A percentile compares a stretch with the other conserved stretches of the same genome.
Evolutionary conservation across 2,113 vertebrate genomes (phyloP).

Genomic region (Porphyrio hochstetteri): DNA sequence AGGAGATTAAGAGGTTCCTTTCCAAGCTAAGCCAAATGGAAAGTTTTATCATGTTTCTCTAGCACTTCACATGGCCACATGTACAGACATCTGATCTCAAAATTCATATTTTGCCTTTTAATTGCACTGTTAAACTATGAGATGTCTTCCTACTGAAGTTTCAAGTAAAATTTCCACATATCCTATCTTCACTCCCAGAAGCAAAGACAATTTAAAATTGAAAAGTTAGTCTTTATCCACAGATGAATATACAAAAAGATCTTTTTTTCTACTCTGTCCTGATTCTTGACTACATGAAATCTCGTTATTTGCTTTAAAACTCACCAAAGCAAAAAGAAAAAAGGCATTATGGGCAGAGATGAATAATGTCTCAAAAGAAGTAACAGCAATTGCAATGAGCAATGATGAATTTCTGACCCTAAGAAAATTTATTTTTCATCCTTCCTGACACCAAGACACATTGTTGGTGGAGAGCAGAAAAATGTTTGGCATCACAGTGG

Average conservation of each 20-base stretch:
- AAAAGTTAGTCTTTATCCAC: background rate
- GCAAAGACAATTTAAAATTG: background rate
- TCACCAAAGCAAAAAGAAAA: background rate
- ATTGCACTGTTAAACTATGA: background rate
- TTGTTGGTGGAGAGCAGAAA: background rate
- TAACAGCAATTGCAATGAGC: background rate
- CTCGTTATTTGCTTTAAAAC: background rate
- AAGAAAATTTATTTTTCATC: background rate
- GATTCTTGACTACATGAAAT: background rate
- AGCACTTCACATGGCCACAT: background rate
- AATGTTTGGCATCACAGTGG: background rate
- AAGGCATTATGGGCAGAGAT: background rate
- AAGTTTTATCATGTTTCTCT: background rate
- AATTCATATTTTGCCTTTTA: background rate
- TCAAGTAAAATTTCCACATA: background rate
- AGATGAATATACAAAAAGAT: background rate
- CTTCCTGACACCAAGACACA: background rate
- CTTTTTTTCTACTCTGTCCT: background rate
- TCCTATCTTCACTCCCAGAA: background rate
- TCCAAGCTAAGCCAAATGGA: background rate
- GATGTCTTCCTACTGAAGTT: background rate
- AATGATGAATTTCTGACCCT: background rate
- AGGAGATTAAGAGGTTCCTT: background rate
- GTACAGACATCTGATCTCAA: background rate
- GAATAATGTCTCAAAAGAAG: background rate